A percentile compares a stretch with the other conserved stretches of the same genome.
Conservation (phyloP, 2,113 vertebrate genomes). For the Erythrocebus patas region DNA sequence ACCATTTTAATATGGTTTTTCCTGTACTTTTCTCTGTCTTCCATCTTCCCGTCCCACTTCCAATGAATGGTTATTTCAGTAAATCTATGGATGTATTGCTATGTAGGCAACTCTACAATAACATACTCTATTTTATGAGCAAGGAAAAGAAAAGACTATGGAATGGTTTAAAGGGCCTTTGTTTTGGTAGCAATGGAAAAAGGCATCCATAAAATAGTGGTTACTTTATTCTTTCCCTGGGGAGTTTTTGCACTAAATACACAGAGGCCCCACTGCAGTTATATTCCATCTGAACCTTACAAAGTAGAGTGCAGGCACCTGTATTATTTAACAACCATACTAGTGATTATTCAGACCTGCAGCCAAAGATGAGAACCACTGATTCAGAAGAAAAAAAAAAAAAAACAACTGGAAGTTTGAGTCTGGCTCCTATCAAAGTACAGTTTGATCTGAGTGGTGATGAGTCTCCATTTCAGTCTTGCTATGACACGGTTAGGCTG, state of each 20-base stretch:
- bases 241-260: not conserved
- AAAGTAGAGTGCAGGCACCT: not conserved
- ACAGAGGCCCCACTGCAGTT: too few species aligned
- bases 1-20: slow-evolving; percentile 34
- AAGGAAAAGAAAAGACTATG: not conserved
- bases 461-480: not conserved
- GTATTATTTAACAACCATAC: not conserved
- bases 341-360: not conserved
- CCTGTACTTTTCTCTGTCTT: not conserved
- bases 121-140: slow-evolving; percentile 9
- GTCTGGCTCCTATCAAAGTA: not conserved
- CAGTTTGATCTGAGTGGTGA: not conserved
- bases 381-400: not conserved
- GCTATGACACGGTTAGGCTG: rapidly evolving
- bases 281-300: not conserved
- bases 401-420: not conserved
- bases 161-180: not conserved
- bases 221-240: not conserved
- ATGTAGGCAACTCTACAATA: not conserved
- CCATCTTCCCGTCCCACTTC: too few species aligned
- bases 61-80: not conserved
- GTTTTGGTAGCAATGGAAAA: not conserved
- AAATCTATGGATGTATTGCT: not conserved
- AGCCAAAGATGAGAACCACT: not conserved
- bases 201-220: not conserved